Conservation (phyloP, 2,888 invertebrate genomes). For the Agrotis puta region DNA sequence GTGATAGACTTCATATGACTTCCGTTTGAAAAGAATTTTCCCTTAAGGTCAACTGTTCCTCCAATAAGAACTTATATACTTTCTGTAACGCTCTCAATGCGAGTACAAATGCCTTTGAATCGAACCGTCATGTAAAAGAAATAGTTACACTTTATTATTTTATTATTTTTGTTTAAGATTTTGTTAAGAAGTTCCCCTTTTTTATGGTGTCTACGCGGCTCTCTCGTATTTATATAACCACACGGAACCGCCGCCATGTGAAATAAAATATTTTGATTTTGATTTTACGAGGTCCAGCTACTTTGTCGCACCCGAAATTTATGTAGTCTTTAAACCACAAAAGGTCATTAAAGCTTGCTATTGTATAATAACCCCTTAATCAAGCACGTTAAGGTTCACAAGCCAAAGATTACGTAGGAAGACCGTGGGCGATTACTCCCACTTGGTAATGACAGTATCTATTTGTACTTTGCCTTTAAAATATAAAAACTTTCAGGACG, state of each 20-base stretch:
- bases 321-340: constrained; percentile 22
- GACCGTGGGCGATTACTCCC: not conserved
- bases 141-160: too few relatives aligned
- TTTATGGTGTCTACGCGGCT: too few relatives aligned
- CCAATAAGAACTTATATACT: not conserved
- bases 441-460: constrained; percentile 19
- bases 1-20: too few relatives aligned
- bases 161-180: too few relatives aligned
- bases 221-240: too few relatives aligned
- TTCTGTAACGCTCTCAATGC: not conserved
- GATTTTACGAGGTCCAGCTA: not conserved
- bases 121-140: not conserved
- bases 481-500: not conserved
- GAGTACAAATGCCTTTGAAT: not conserved
- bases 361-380: constrained; percentile 16
- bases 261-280: too few relatives aligned
- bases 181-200: too few relatives aligned
- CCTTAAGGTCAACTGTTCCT: constrained; percentile 2
- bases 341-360: constrained; percentile 3
- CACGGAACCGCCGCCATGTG: too few relatives aligned
- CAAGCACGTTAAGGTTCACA: constrained; percentile 11
- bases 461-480: constrained; percentile 8
- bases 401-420: constrained; percentile 13
- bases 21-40: not conserved
- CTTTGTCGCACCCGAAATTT: not conserved